These are phyloP conservation scores for Anagyrus pseudococci DNA, from an alignment of 2,888 invertebrate species.

Conservation along the genomic window DNA sequence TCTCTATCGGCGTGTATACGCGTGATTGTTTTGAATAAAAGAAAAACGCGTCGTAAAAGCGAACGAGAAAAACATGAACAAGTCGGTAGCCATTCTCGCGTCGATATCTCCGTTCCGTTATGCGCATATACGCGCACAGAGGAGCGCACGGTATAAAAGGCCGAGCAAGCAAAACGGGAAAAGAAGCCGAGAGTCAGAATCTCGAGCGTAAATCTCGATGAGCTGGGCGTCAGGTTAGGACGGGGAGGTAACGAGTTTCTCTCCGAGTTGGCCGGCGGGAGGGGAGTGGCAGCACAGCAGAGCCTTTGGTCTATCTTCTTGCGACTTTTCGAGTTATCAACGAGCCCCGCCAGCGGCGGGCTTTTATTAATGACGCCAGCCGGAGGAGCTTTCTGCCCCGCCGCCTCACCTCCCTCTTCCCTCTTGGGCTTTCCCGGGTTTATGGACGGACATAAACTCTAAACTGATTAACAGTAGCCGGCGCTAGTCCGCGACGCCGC, in stretches of 20 bases:
- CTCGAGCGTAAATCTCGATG: conserved; percentile 44
- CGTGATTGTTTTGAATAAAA: too few species aligned
- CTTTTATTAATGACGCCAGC: conserved; percentile 61
- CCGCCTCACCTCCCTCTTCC: conserved; percentile 7
- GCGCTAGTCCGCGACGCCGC: conserved; percentile 49
- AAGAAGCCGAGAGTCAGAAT: conserved; percentile 27
- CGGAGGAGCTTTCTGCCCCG: conserved; percentile 15
- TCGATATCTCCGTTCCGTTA: too few species aligned
- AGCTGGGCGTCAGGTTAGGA: neutral
- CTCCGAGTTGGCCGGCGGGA: neutral
- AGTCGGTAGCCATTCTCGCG: too few species aligned
- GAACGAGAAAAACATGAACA: too few species aligned
- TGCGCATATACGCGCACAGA: too few species aligned
- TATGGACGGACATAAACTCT: conserved; percentile 61
- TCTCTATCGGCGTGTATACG: too few species aligned
- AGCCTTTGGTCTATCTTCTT: conserved; percentile 35
- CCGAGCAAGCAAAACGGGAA: neutral
- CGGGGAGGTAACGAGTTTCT: conserved; percentile 41
- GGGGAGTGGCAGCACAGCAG: too few species aligned
- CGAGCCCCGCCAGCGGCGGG: conserved; percentile 46
- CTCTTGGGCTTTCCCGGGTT: too few species aligned
- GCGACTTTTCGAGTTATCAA: conserved; percentile 62
- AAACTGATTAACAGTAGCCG: conserved; percentile 62
- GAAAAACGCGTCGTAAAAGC: too few species aligned
- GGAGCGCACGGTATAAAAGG: neutral